Base-by-base conservation (phyloP, 2,888 invertebrate genomes). In the Lasioglossum villosulum region DNA sequence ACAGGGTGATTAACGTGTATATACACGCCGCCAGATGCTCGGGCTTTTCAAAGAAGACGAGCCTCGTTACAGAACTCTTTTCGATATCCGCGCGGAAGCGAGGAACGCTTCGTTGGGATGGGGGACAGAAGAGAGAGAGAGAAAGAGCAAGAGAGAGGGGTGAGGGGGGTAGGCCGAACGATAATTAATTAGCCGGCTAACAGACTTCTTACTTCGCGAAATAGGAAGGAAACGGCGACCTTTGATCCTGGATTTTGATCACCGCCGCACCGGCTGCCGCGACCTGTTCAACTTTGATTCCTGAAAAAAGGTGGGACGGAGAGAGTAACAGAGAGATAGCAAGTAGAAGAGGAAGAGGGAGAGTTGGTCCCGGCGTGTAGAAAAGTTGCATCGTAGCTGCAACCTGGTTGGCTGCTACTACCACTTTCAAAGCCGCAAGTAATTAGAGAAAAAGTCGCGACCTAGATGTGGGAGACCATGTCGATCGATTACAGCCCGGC, bases 391-490 rank as follows among this genome's bases (percentile, higher is more conserved):
- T 83, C 80, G 88, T 59, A 48, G 68, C 79, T 56, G 83, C 75
- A 68, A 78, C 73, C 74, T 81, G 82, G 74, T 86, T 86, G 78
- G 87, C 78, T 85, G 80, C 72, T 80, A 80, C 86, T 68, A 52
- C 85, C 75, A 85, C 78, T 66, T 79, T 80, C 79, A 83, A 83
- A 90, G 86, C 81, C 79, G 79, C 86, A 86, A 90, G 87, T 90
- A 91, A 90, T 90, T 90, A 91, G 91, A 86, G 84, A 91, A 91
- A 90, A 91, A 91, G 88, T 90, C 90, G 85, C 89, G 90, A 90
- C 90, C 89, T 86, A 90, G 90, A 90, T 90, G 89, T 78, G 83
- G 86, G 78, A 78, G 82, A 83, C 79, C 82, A 83, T 87, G 90
- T 88, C 89, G 90, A 90, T 90, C 90, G 90, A 89, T 90, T 87